These are phyloP conservation scores for Aplodontia rufa DNA, from an alignment of 2,113 vertebrate species.

Conservation along the genomic window DNA sequence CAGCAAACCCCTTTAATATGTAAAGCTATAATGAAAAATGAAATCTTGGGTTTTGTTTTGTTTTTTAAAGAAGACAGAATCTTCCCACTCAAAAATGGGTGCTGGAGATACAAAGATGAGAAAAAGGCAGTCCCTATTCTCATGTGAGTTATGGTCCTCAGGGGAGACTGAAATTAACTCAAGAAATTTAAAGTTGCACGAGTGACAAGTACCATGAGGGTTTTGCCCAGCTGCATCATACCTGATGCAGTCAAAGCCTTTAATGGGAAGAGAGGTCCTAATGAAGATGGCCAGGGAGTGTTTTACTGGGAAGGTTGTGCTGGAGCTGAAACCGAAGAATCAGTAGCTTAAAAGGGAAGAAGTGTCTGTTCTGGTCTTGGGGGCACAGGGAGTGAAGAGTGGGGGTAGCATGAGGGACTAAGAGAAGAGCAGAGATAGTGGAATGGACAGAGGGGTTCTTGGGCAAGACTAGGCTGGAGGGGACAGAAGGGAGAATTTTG, in stretches of 20 bases:
- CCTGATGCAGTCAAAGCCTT: neutral
- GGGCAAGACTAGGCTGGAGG: neutral
- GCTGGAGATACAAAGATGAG: neutral
- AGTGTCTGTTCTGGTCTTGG: neutral
- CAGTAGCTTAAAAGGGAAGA: neutral
- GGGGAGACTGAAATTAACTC: neutral
- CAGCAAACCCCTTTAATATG: no score
- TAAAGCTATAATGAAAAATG: no score
- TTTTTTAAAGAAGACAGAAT: neutral
- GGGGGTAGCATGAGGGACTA: no score
- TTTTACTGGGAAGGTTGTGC: neutral
- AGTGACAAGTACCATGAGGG: no score
- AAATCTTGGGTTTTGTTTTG: no score
- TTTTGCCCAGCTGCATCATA: no score
- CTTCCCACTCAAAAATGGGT: neutral
- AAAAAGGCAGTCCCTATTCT: no score
- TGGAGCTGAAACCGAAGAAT: neutral
- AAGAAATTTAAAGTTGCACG: neutral
- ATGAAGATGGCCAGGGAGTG: neutral
- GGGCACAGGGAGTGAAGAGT: neutral
- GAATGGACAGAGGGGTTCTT: neutral
- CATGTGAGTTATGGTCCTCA: neutral
- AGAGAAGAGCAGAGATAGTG: neutral
- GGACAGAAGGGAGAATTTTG: no score
- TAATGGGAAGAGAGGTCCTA: neutral